Conservation (phyloP, 1,140 invertebrate genomes). For the Cyrtorhinus lividipennis region DNA sequence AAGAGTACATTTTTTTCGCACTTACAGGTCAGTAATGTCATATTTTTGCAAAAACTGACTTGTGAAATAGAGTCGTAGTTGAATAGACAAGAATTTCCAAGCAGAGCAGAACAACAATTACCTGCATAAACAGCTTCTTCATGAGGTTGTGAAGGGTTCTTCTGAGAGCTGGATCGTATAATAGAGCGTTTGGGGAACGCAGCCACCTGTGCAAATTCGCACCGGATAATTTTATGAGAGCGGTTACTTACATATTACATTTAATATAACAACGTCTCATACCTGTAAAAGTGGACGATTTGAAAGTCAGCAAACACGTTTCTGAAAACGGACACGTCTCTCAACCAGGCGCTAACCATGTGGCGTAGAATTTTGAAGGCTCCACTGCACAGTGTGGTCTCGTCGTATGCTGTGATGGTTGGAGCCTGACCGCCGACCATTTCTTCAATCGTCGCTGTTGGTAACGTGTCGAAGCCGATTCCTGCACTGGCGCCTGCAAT, state of each 20-base stretch:
- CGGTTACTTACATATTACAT: too few species aligned
- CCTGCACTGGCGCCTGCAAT: conserved; percentile 44
- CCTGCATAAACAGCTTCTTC: conserved; percentile 87
- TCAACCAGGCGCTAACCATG: conserved; percentile 71
- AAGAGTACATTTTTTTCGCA: too few species aligned
- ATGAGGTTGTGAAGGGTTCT: conserved; percentile 83
- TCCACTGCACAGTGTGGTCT: conserved; percentile 76
- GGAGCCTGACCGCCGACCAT: conserved; percentile 33
- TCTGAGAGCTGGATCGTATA: conserved; percentile 89
- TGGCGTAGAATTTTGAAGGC: conserved; percentile 65
- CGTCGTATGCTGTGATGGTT: conserved; percentile 68
- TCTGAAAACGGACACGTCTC: conserved; percentile 74
- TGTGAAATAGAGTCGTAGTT: too few species aligned
- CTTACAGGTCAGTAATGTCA: too few species aligned
- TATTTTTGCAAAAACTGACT: too few species aligned
- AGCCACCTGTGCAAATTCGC: too few species aligned
- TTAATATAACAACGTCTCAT: neutral
- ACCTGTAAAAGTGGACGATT: conserved; percentile 88
- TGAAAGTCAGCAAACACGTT: conserved; percentile 90
- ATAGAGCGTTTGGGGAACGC: conserved; percentile 65
- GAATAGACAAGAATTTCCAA: too few species aligned
- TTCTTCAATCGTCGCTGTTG: conserved; percentile 46
- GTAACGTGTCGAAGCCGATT: conserved; percentile 47
- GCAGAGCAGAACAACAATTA: too few species aligned
- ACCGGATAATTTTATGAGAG: too few species aligned